These are phyloP conservation scores for Nesospiza acunhae DNA, from an alignment of 2,113 vertebrate species.

Conservation along the genomic window DNA sequence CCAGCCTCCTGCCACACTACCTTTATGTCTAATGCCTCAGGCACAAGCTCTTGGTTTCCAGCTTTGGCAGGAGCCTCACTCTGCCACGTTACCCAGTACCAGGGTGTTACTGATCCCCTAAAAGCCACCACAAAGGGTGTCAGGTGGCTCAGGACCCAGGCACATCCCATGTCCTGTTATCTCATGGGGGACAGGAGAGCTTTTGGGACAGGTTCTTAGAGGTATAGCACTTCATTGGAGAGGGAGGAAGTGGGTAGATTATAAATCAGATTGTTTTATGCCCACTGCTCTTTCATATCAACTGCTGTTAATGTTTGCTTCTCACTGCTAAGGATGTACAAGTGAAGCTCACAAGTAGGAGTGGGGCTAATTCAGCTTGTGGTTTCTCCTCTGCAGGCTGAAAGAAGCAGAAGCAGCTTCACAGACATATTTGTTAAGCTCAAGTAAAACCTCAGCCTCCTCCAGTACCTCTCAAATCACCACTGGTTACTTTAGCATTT, in stretches of 20 bases:
- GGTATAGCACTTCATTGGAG: fast-evolving
- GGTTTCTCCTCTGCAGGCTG: not conserved
- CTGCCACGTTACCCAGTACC: not conserved
- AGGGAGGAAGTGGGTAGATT: not conserved
- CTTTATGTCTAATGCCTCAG: not conserved
- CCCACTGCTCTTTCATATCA: not conserved
- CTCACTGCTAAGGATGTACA: not conserved
- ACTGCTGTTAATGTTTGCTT: not conserved
- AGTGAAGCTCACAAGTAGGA: not conserved
- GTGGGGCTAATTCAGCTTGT: not conserved
- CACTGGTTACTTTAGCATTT: not conserved
- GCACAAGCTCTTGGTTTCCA: not conserved
- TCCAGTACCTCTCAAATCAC: not conserved
- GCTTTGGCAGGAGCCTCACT: not conserved
- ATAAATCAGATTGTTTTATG: not conserved
- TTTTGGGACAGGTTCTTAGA: fast-evolving
- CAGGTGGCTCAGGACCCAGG: not conserved
- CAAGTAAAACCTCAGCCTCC: not conserved
- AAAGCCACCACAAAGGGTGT: not conserved
- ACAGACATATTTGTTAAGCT: not conserved
- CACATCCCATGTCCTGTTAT: not conserved
- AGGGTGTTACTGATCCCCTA: not conserved
- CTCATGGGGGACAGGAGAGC: not conserved
- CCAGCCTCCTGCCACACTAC: not conserved
- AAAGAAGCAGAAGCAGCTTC: not conserved